Evolutionary conservation across 2,888 invertebrate genomes (phyloP), one percentile per base, ranked within the genome.

Genomic region (Microplitis deprimator): DNA sequence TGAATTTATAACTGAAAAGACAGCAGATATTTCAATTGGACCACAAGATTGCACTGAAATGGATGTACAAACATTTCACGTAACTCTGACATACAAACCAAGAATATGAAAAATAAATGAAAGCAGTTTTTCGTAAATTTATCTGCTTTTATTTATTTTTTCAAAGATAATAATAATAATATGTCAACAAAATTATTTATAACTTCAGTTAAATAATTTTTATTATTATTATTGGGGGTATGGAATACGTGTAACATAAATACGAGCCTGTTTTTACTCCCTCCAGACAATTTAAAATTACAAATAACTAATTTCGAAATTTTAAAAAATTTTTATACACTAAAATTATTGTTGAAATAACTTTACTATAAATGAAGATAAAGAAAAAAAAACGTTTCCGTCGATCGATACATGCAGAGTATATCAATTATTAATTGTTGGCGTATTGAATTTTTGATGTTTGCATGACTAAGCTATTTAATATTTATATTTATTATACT

Each of bases 61-160:
- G 85, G 91, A 91, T 84, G 89, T 91, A 80, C 91, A 91, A 84
- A 91, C 90, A 59, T 90, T 91, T 84, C 91, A 91, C 81, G 90
- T 91, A 68, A 91, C 91, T 64, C 86, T 91, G 73, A 91, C 91
- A 29, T 91, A 91, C 84, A 91, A 91, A 83, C 91, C 91, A 73
- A 87, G 91, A 81, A 91, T 91, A 83, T 91, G 89, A 82, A 80
- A 73, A 59, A 60, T 40, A 60, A 65, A 67, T 60, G 16, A 67
- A 10, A 41, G 67, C 67, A 73, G 65, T 59, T 59, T 72, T 40
- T 72, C 13, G n/a, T 8, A 62, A 61, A 29, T 16, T 39, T 39
- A 61, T 20, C 70, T 70, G 70, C 60, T 59, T 7, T 20, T 69
- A 8, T 8, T 69, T 50, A 7, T 60, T 29, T 50, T 16, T 8